phyloP scores from a whole-genome alignment of 1,140 invertebrate species.

The Brachionus rotundiformis region DNA sequence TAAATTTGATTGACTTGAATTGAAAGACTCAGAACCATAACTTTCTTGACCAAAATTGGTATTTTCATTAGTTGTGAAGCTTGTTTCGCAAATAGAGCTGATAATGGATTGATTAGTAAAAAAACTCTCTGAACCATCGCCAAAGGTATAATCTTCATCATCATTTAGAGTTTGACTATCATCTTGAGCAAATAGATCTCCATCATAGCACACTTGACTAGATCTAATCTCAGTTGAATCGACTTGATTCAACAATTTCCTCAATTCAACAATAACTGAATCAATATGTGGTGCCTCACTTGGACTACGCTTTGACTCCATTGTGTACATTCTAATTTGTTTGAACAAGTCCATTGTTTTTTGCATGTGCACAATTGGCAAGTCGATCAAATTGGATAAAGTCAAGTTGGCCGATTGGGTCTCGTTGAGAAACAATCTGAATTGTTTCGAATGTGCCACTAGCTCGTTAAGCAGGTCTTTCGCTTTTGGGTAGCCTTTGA shows the following conservation, averaged over 20 bases:
- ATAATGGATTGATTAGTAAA: constrained; percentile 16
- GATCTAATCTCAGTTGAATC: not conserved
- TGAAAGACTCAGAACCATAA: not conserved
- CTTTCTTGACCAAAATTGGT: not conserved
- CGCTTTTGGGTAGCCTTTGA: constrained; percentile 33
- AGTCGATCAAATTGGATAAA: constrained; percentile 34
- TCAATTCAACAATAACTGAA: constrained; percentile 49
- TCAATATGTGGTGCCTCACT: constrained; percentile 45
- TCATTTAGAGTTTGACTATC: not conserved
- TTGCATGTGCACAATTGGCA: constrained; percentile 46
- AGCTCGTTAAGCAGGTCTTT: constrained; percentile 15
- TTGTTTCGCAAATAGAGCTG: not conserved
- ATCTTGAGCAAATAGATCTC: not conserved
- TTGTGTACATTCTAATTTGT: constrained; percentile 37
- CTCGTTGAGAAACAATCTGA: constrained; percentile 30
- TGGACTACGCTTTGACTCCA: constrained; percentile 20
- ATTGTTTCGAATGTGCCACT: constrained; percentile 38
- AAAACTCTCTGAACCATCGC: not conserved
- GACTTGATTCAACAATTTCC: constrained; percentile 9
- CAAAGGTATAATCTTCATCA: not conserved
- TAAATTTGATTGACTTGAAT: not conserved
- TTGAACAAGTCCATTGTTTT: constrained; percentile 44
- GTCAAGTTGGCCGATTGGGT: constrained; percentile 1
- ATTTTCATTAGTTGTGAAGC: not conserved
- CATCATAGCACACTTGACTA: not conserved